Base-by-base conservation (phyloP, 1,140 invertebrate species). In the Anastrepha obliqua region DNA sequence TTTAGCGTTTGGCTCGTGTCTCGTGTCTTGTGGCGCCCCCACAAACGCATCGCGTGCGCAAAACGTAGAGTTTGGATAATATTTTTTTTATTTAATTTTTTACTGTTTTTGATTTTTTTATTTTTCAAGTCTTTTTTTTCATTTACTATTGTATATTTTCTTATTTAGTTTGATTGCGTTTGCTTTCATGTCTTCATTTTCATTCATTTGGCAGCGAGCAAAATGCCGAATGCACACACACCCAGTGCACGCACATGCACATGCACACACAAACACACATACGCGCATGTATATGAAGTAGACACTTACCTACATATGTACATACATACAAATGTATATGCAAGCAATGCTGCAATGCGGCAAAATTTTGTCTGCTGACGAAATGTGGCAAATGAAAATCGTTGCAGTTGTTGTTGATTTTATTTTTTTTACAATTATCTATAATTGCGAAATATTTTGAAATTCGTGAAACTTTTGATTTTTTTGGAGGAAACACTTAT, bases 151-250 rank as follows among this genome's bases (percentile, higher is more conserved):
- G n/a, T n/a, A 2, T 62, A 62, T 15, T 55, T 55, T 81, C 47
- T 74, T 74, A 17, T 51, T 47, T 81, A 29, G 47, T 51, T 55
- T 67, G n/a, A 5, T 17, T 62, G 60, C 64, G 64, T 81, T 58
- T 81, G 47, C n/a, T 4, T 11, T 81, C 74, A 81, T 58, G 74
- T 81, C 74, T 81, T 81, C n/a, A 81, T 81, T 81, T 81, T 55
- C 74, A 81, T 81, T 55, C 74, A 81, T 78, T 78, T 78, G 70
- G n/a, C 17, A 6, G 70, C 42, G 42, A 44, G 67, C 67, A 74
- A 2, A 42, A 74, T 47, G 67, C n/a, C 60, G n/a, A 15, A 62
- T 55, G 39, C 42, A 9, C 39, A 70, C 13, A 70, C 65, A 70
- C 39, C 39, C 13, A 55, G 11, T 55, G 6, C 67, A 47, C 17